Base-by-base conservation (phyloP, 2,113 vertebrate species). In the Acanthochromis polyacanthus region DNA sequence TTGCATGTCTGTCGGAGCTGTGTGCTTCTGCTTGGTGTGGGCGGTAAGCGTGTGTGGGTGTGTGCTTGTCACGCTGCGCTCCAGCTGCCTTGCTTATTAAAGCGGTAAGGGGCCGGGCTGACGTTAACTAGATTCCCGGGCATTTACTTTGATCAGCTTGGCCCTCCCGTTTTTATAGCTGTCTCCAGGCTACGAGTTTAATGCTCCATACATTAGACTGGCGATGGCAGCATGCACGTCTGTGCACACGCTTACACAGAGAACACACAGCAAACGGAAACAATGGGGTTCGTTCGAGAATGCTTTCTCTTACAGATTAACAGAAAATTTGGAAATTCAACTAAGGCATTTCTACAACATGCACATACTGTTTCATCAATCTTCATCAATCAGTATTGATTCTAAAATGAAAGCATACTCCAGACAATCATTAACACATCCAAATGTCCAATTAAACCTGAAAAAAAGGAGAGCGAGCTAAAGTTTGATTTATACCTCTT, bases 141-240 rank as follows among this genome's bases (percentile, higher is more conserved):
- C 83, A 88, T 90, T 91, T 84, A 88, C 90, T 92, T 91, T 89
- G 84, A 93, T 92, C 89, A 86, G 78, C 52, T 17, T 10, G 48
- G 71, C 60, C 66, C 74, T 79, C 67, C 57, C 12, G 15, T 51
- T 89, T 89, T 90, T 87, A 91, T 73, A 80, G 78, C 77, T 46
- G 84, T 84, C 87, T 89, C 64, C 73, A 79, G 83, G 88, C 87
- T 81, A 87, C 1, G 45, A 61, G 75, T 89, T 91, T 89, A 90
- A 89, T 84, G 85, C 73, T 43, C 72, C 74, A 50, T 87, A 80
- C 77, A 82, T 85, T 80, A 85, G 70, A 80, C 20, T 58, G 7
- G 73, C 22, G 64, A 78, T 9, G 75, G 80, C 93, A 91, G 93
- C 94, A 58, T 30, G 14, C 56, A 5, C 6, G 10, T 46, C 12